These are phyloP conservation scores for Phrynocephalus vlangalii DNA, from an alignment of 2,797 vertebrate genomes.

Conservation along the genomic window DNA sequence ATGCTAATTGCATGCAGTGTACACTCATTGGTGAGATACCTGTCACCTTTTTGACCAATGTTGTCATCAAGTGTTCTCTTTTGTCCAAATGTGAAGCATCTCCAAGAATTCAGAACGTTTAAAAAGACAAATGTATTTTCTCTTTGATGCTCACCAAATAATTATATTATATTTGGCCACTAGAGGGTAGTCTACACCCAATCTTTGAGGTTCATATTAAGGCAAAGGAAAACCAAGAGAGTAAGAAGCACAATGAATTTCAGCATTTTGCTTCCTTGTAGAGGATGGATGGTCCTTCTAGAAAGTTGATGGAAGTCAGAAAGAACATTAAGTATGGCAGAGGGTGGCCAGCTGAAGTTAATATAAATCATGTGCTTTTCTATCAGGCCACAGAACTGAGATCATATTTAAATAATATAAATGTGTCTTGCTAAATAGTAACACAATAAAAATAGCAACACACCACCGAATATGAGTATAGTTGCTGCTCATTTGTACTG, in stretches of 20 bases:
- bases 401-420: neutral
- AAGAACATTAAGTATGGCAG: neutral
- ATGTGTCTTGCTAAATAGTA: neutral
- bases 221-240: neutral
- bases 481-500: too few relatives aligned
- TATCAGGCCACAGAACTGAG: neutral
- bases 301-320: neutral
- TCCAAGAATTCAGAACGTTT: neutral
- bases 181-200: slow-evolving; percentile 17
- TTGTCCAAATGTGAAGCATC: neutral
- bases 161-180: slow-evolving; percentile 11
- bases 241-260: neutral
- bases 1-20: neutral
- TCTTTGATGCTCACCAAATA: neutral
- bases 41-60: neutral
- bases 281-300: neutral
- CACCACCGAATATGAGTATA: too few relatives aligned
- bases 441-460: neutral
- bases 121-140: too few relatives aligned
- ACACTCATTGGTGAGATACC: neutral
- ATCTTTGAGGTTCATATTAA: neutral
- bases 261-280: neutral
- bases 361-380: neutral
- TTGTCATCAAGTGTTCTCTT: neutral
- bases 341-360: neutral